Conservation (phyloP, 2,113 vertebrate species). For the Neopipo cinnamomea region DNA sequence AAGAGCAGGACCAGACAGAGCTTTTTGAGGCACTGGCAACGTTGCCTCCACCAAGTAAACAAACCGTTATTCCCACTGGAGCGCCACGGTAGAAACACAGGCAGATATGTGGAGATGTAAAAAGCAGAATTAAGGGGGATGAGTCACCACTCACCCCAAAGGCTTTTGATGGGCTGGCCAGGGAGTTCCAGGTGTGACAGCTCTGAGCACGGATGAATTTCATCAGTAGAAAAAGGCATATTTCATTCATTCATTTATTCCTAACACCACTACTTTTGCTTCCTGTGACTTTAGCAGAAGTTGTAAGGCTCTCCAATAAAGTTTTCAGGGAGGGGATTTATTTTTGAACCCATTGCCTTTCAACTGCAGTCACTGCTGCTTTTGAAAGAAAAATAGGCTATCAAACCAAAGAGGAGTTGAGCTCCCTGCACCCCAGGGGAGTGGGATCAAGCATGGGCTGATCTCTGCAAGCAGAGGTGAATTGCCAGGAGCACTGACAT, state of each 20-base stretch:
- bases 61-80: background rate
- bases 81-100: background rate
- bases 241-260: background rate
- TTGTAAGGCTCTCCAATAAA: background rate
- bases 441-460: background rate
- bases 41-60: background rate
- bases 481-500: background rate
- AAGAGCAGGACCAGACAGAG: background rate
- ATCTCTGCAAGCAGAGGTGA: background rate
- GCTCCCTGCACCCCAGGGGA: background rate
- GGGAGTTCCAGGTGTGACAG: background rate
- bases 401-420: background rate
- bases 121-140: background rate
- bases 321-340: background rate
- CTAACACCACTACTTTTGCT: background rate
- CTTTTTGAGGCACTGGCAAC: background rate
- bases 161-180: accelerated
- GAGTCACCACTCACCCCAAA: background rate
- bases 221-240: background rate
- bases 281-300: background rate
- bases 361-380: background rate
- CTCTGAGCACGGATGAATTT: background rate
- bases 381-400: background rate
- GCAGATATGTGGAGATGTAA: background rate
- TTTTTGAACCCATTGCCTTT: background rate